Conservation (phyloP, 2,113 vertebrate genomes). For the Calypte anna region DNA sequence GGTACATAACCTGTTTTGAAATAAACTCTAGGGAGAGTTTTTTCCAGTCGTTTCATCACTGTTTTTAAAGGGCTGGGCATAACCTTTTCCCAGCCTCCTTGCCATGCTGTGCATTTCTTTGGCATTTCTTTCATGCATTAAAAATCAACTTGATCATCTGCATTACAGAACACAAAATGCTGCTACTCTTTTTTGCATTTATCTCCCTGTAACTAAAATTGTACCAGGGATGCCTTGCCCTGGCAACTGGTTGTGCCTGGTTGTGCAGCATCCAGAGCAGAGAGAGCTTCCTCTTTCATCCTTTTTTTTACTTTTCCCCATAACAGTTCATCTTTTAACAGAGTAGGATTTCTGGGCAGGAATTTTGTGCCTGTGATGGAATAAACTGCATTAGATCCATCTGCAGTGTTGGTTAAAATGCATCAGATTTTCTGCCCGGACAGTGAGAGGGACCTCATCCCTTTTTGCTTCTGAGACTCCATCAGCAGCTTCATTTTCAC, state of each 20-base stretch:
- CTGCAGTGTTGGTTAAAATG: background rate
- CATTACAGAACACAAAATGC: fast-evolving
- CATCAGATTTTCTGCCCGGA: background rate
- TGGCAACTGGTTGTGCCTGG: background rate
- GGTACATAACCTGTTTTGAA: background rate
- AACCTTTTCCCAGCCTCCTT: fast-evolving
- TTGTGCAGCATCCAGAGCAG: background rate
- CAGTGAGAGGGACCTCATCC: background rate
- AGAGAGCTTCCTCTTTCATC: too few species aligned
- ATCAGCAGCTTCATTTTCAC: background rate
- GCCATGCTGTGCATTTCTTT: background rate
- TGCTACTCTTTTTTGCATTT: background rate
- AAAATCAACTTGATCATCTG: background rate
- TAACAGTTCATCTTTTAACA: background rate
- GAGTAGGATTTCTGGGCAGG: background rate
- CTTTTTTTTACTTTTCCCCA: fast-evolving
- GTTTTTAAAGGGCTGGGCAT: background rate
- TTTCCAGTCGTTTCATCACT: background rate
- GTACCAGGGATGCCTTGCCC: background rate
- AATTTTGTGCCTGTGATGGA: background rate
- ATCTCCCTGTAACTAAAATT: background rate
- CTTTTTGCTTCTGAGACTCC: background rate
- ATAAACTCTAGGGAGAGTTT: background rate
- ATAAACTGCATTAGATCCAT: background rate
- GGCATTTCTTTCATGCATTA: background rate